These are phyloP conservation scores for Cavia aperea DNA, from an alignment of 2,113 vertebrate genomes.

Conservation along the genomic window DNA sequence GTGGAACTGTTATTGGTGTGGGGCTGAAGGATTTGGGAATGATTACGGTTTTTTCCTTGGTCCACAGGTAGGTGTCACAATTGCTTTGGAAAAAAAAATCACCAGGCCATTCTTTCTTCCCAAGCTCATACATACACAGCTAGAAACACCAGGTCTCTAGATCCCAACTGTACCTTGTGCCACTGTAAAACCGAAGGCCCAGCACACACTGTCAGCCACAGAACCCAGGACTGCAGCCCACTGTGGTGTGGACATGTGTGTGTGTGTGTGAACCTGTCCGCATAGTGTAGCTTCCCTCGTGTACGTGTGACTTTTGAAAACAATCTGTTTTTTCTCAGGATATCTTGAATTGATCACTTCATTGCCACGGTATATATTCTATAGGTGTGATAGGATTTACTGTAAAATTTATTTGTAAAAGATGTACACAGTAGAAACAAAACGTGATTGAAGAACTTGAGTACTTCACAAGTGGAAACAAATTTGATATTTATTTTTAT, in stretches of 20 bases:
- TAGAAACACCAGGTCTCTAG: conserved; percentile 78
- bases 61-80: conserved; percentile 99
- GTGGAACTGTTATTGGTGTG: conserved; percentile 37
- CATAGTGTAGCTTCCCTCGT: conserved; percentile 85
- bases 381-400: conserved; percentile 87
- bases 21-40: conserved; percentile 76
- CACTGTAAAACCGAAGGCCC: conserved; percentile 83
- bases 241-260: conserved; percentile 68
- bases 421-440: conserved; percentile 85
- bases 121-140: conserved; percentile 76
- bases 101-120: conserved; percentile 84
- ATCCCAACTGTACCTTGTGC: conserved; percentile 84
- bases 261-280: conserved; percentile 80
- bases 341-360: conserved; percentile 89
- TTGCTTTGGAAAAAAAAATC: conserved; percentile 89
- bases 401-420: conserved; percentile 88
- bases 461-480: conserved; percentile 94
- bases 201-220: conserved; percentile 81
- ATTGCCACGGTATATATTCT: conserved; percentile 92
- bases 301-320: conserved; percentile 89
- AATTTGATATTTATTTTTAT: conserved; percentile 99
- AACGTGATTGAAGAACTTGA: conserved; percentile 87
- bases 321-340: conserved; percentile 96
- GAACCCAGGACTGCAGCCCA: conserved; percentile 75
- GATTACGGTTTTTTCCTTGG: conserved; percentile 86